Percentiles rank a stretch among this genome's conserved stretches.
These are phyloP conservation scores for Sebastes diaconus DNA, from an alignment of 2,797 vertebrate genomes.

Conservation along the genomic window DNA sequence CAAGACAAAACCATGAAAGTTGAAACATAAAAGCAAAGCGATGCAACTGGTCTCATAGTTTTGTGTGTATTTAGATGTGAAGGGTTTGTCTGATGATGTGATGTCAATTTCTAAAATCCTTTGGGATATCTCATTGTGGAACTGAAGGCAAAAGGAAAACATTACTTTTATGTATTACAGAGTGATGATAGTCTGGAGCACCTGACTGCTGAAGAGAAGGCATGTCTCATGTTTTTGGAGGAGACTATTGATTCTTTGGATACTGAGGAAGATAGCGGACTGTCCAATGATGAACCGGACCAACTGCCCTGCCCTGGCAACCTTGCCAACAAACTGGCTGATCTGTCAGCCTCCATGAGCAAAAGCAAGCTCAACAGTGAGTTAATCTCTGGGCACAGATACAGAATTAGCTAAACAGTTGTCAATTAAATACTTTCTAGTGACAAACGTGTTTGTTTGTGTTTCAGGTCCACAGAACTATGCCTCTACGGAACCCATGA, in stretches of 20 bases:
- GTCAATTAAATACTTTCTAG: neutral
- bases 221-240: slow-evolving; percentile 93
- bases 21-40: neutral
- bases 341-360: slow-evolving; percentile 68
- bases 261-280: slow-evolving; percentile 86
- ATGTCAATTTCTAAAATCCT: neutral
- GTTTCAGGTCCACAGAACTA: slow-evolving; percentile 55
- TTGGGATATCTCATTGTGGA: neutral
- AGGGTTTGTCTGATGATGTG: neutral
- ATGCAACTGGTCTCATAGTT: neutral
- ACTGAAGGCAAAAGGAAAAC: neutral
- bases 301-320: slow-evolving; percentile 59
- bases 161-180: slow-evolving; percentile 71
- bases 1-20: neutral
- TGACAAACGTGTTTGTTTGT: slow-evolving; percentile 7
- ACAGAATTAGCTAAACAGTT: neutral
- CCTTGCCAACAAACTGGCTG: slow-evolving; percentile 66
- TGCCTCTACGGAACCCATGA: slow-evolving; percentile 11
- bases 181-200: slow-evolving; percentile 89
- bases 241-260: slow-evolving; percentile 94
- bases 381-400: slow-evolving; percentile 32
- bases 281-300: slow-evolving; percentile 83
- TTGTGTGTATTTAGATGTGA: neutral
- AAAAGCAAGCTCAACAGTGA: slow-evolving; percentile 69
- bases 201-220: slow-evolving; percentile 92